Conservation (phyloP, 2,888 invertebrate genomes). For the Urechis unicinctus region DNA sequence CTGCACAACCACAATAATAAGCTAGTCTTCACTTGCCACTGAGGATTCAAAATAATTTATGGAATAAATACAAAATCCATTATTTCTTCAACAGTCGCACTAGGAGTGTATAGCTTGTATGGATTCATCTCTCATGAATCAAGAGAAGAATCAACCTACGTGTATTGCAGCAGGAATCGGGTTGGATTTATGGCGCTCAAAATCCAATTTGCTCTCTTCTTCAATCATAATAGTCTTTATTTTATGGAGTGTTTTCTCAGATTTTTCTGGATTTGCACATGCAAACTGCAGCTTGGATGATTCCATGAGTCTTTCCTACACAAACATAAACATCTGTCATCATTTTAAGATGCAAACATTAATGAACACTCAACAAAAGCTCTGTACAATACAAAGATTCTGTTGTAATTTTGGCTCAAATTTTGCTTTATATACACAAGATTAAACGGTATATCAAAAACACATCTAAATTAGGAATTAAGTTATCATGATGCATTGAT, state of each 20-base stretch:
- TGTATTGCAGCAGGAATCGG: slow-evolving; percentile 35
- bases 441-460: too few relatives aligned
- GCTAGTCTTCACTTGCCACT: too few relatives aligned
- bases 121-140: neutral
- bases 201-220: slow-evolving; percentile 37
- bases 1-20: slow-evolving; percentile 5
- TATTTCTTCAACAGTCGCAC: too few relatives aligned
- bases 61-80: neutral
- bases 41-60: too few relatives aligned
- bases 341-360: neutral
- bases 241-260: slow-evolving; percentile 38
- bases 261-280: slow-evolving; percentile 46
- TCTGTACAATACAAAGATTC: too few relatives aligned
- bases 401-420: too few relatives aligned
- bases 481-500: neutral
- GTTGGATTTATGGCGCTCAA: slow-evolving; percentile 36
- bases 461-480: neutral
- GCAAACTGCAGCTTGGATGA: slow-evolving; percentile 40
- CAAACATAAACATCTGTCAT: neutral
- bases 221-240: slow-evolving; percentile 33
- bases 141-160: slow-evolving; percentile 20
- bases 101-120: too few relatives aligned
- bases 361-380: neutral
- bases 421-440: too few relatives aligned
- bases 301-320: slow-evolving; percentile 41